Base-by-base conservation (phyloP, 2,797 vertebrate species). In the Acipenser oxyrinchus region DNA sequence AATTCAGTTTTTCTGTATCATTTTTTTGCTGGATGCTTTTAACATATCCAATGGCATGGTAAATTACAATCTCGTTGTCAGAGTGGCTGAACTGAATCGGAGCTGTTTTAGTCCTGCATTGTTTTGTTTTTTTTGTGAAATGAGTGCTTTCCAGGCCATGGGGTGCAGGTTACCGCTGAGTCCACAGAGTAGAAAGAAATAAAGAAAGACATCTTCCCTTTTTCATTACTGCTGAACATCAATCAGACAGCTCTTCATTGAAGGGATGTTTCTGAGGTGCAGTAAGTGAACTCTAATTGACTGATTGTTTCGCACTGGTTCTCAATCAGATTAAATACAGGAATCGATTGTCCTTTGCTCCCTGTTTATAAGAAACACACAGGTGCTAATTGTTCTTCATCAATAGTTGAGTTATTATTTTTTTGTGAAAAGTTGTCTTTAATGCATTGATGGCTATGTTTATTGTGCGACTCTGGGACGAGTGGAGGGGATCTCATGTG, bases 361-460 rank as follows among this genome's bases (percentile, higher is more conserved):
- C 67, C 60, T 68, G 67, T 55, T 60, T 71, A 69, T 67, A 78
- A 74, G 66, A 78, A 80, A 73, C 50, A 13, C 75, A 70, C 74
- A 67, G 68, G 82, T 77, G 70, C 74, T 75, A 73, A 74, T 8
- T 69, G 68, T 79, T 79, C 78, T 81, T 85, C 78, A 69, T 77
- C 71, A 59, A 71, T 74, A 75, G 74, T 72, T 74, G 78, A 76
- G 76, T 58, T 10, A 4, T 58, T 58, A n/a, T 58, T 49, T 48
- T 59, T 15, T n/a, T 6, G 72, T 69, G 23, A 37, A 37, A 37
- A 66, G 72, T 70, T 67, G 76, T 70, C 49, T 73, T 18, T 80
- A 83, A 37, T 37, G 23, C 83, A 87, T 85, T 87, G 82, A 88
- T 85, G 81, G 71, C 73, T 74, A 77, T 73, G 76, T 86, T 86